Percentiles rank a stretch among this genome's conserved stretches.
Evolutionary conservation across 1,140 invertebrate species (phyloP).

Genomic region (Drosophila novamexicana): DNA sequence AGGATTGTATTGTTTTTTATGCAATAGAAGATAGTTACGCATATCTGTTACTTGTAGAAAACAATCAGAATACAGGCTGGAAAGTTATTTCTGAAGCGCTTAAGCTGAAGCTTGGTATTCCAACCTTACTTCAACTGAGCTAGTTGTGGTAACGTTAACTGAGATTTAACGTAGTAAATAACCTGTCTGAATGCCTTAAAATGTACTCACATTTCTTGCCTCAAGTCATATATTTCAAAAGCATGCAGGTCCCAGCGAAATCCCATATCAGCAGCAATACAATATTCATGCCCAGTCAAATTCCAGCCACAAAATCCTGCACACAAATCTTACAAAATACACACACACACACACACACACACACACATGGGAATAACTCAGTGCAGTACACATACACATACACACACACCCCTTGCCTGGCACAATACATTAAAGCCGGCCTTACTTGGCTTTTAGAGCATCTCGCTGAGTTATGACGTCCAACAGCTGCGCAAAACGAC

Average conservation of each 20-base stretch:
- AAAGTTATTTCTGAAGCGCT: too few relatives aligned
- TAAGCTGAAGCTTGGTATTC: too few relatives aligned
- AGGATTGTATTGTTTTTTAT: too few relatives aligned
- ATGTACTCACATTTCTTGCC: slow-evolving; percentile 19
- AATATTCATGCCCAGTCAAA: slow-evolving; percentile 54
- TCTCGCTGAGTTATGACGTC: slow-evolving; percentile 72
- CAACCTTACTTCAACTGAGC: too few relatives aligned
- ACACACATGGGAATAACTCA: slow-evolving; percentile 15
- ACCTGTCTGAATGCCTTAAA: slow-evolving; percentile 4
- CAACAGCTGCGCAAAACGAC: slow-evolving; percentile 76
- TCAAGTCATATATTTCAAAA: slow-evolving; percentile 17
- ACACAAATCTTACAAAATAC: slow-evolving; percentile 46
- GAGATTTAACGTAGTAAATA: neutral
- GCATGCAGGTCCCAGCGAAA: slow-evolving; percentile 24
- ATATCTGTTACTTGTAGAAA: too few relatives aligned
- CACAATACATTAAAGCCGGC: slow-evolving; percentile 36
- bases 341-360: slow-evolving; percentile 22
- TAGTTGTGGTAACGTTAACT: too few relatives aligned
- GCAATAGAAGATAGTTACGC: too few relatives aligned
- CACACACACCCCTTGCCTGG: slow-evolving; percentile 5
- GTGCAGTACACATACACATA: slow-evolving; percentile 23
- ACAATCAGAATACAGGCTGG: too few relatives aligned
- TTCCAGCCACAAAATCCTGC: slow-evolving; percentile 62
- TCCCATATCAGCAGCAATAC: slow-evolving; percentile 27
- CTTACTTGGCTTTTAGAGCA: slow-evolving; percentile 29